Base-by-base conservation (phyloP, 2,797 vertebrate genomes). In the Phrynocephalus vlangalii region DNA sequence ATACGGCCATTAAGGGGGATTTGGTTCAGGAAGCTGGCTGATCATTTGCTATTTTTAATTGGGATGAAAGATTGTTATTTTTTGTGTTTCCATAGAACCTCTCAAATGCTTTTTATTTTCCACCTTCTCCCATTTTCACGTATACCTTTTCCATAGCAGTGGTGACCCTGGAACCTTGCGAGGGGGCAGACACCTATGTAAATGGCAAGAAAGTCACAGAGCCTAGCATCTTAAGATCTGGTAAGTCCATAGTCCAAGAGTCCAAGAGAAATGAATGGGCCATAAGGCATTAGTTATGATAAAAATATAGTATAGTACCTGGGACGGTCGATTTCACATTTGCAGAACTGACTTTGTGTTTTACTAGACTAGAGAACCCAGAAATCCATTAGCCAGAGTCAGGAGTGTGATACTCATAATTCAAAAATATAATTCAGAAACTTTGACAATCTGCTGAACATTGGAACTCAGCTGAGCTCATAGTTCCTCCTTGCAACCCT, bases 181-280 rank as follows among this genome's bases (percentile, higher is more conserved):
- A 99, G 85, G 99, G 96, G 3, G 98, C 99, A 0, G 98, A 99
- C 96, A 99, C 97, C 1, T 99, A 99, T 0, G 99, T 99, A 91
- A 99, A 99, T 0, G 99, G 99, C 90, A 99, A 99, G 95, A 98
- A 98, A 91, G 98, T 99, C 94, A 98, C 97, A 0, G 98, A 99
- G 91, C 94, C 98, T 50, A 99, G 98, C 82, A 83, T 99, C 88
- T 97, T 99, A 86, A 97, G 96, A 95, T 99, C 99, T 97, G 99
- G 99, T 99, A 91, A 15, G 95, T 91, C 7, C 26, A 1, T 5
- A 22, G 30, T 67, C 22, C 3, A 26, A 11, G 1, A 22, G 30
- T 67, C 22, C 3, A 26, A 11, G 1, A 1, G 63, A 75, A 48
- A 48, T 9, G 50, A 70, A n/a, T 38, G 63, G 38, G 48, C 26